Evolutionary conservation across 1,140 invertebrate genomes (phyloP).

Genomic region (Papilio polytes): DNA sequence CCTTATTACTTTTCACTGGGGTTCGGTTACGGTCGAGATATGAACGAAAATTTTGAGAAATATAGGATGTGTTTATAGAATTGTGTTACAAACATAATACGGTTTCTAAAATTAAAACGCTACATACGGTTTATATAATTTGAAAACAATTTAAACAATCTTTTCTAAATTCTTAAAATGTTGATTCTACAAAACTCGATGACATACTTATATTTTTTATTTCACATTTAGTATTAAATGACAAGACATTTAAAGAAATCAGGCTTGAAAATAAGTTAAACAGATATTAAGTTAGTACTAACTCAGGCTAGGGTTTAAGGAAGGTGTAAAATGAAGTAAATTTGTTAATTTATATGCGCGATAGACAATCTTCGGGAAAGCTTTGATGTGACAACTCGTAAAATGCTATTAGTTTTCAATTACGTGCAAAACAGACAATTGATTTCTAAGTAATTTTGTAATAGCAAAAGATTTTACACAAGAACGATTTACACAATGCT

Average conservation of each 20-base stretch:
- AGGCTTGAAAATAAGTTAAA: constrained; percentile 66
- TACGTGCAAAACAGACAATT: constrained; percentile 7
- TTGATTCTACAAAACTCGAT: too few relatives aligned
- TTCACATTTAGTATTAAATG: too few relatives aligned
- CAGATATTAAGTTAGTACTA: constrained; percentile 75
- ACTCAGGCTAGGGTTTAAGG: constrained; percentile 62
- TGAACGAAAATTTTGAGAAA: constrained; percentile 15
- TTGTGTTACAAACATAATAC: constrained; percentile 23
- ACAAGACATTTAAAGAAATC: constrained; percentile 28
- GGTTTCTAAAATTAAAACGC: not conserved
- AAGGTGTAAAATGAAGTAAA: constrained; percentile 80
- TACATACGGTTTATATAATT: not conserved
- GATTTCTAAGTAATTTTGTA: not conserved
- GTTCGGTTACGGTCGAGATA: constrained; percentile 46
- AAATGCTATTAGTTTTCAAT: constrained; percentile 68
- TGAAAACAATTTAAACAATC: too few relatives aligned
- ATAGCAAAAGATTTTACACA: not conserved
- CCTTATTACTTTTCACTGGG: constrained; percentile 59
- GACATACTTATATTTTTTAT: too few relatives aligned
- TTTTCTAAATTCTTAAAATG: too few relatives aligned
- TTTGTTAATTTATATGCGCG: constrained; percentile 83
- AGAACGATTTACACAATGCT: not conserved
- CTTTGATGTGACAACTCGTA: constrained; percentile 63
- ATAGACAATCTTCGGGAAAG: constrained; percentile 73
- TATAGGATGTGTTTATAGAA: not conserved